Evolutionary conservation across 2,888 invertebrate genomes (phyloP), one percentile per base, ranked within the genome.

Genomic region (Amphipyra tragopoginis): DNA sequence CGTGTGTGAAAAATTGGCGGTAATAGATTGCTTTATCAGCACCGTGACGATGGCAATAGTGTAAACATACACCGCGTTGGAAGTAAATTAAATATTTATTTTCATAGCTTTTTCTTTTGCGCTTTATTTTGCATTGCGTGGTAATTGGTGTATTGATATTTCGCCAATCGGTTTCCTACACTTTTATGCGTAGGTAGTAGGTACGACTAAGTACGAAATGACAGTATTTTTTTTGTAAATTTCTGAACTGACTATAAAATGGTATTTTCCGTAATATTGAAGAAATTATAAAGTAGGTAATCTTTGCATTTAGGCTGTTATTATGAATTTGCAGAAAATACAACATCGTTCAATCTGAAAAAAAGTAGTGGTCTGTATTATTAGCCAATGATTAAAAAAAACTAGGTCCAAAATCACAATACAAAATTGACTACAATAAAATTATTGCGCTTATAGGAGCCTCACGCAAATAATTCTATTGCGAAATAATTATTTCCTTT

Each of bases 21-120:
- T 88, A 88, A 88, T 87, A 86, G 86, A 88, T 84, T 86, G 81
- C 80, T 81, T 88, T 89, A 88, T 83, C 85, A 79, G 75, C 50
- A 65, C 65, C 79, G 61, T 73, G 65, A 66, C 79, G 58, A 39
- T 60, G 33, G 58, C 11, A 61, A 65, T 14, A 67, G 39, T 72
- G 75, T 77, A 75, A 81, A 77, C 75, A 72, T 64, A 79, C 29
- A 33, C 52, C 50, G 64, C 66, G 52, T 50, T 74, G 68, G 57
- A 71, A 59, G 63, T 55, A 71, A 77, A 72, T 75, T 80, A 65
- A 76, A 79, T 69, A 53, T 33, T 60, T 73, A 54, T 61, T 60
- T 54, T 62, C 57, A 49, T 59, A 47, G 44, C 57, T 52, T 67
- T 76, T 47, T 34, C 7, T 68, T 45, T 40, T 52, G 7, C 39